phyloP scores from a whole-genome alignment of 1,140 invertebrate species.

The Plectrocnemia conspersa region DNA sequence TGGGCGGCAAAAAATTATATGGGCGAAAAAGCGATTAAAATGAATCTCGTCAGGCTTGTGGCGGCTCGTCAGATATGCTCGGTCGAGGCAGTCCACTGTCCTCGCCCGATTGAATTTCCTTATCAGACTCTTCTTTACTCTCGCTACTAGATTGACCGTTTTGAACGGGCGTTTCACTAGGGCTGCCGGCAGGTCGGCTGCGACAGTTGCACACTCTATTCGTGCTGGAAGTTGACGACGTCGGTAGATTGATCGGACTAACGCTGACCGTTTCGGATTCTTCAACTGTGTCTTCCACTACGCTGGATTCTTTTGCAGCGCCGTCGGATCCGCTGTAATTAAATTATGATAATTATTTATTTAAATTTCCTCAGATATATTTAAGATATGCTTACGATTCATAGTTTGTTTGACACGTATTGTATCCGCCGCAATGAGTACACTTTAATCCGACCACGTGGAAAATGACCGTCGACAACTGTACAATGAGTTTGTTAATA shows the following conservation, averaged over 20 bases:
- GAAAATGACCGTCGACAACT: conserved; percentile 76
- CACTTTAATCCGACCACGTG: conserved; percentile 84
- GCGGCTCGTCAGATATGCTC: conserved; percentile 46
- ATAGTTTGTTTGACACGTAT: conserved; percentile 73
- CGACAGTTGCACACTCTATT: conserved; percentile 4
- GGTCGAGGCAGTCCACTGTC: conserved; percentile 39
- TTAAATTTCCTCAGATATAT: conserved; percentile 5
- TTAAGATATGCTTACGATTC: conserved; percentile 5
- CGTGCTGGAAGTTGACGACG: background rate
- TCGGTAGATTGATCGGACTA: conserved; percentile 2
- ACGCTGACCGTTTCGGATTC: background rate
- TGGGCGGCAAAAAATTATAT: too few species aligned
- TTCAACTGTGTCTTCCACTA: conserved; percentile 1
- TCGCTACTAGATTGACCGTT: conserved; percentile 4
- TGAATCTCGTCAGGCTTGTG: conserved; percentile 50
- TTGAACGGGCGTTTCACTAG: conserved; percentile 5
- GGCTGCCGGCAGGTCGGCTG: background rate
- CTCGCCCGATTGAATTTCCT: background rate
- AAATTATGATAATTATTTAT: conserved; percentile 3
- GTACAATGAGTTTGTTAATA: conserved; percentile 33
- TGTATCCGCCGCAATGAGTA: conserved; percentile 77
- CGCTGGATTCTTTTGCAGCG: background rate
- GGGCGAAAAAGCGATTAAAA: too few species aligned
- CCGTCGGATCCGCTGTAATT: conserved; percentile 1
- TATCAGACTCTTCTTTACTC: background rate